Percentiles rank a stretch among this genome's conserved stretches.
These are phyloP conservation scores for Centropyge bicolor DNA, from an alignment of 2,797 vertebrate genomes.

Conservation along the genomic window DNA sequence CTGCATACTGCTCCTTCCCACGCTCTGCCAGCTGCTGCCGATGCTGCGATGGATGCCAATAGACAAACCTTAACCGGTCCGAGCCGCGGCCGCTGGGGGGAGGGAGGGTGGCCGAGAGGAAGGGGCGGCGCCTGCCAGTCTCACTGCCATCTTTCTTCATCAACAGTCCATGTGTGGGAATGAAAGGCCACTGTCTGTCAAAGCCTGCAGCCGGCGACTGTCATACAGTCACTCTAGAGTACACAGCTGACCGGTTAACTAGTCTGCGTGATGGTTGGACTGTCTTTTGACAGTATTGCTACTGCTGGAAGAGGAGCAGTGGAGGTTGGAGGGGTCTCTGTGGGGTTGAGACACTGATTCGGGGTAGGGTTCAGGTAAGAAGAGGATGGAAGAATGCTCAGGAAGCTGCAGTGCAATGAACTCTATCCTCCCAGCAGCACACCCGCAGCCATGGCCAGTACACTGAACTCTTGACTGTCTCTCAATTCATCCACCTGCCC, in stretches of 20 bases:
- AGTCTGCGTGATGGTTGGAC: neutral
- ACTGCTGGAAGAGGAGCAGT: slow-evolving; percentile 4
- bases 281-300: slow-evolving; percentile 18
- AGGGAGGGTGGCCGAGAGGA: slow-evolving; percentile 78
- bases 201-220: slow-evolving; percentile 11
- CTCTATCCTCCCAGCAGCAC: slow-evolving; percentile 89
- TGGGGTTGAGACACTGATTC: slow-evolving; percentile 14
- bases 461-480: slow-evolving; percentile 21
- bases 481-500: slow-evolving; percentile 12
- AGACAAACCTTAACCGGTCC: slow-evolving; percentile 88
- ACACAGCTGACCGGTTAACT: slow-evolving; percentile 4
- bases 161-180: slow-evolving; percentile 82
- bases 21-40: slow-evolving; percentile 80
- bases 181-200: slow-evolving; percentile 29
- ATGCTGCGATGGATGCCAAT: slow-evolving; percentile 74
- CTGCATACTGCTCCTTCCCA: slow-evolving; percentile 95
- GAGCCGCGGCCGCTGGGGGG: slow-evolving; percentile 76
- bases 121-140: slow-evolving; percentile 84
- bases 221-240: slow-evolving; percentile 10
- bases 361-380: slow-evolving; percentile 25
- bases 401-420: slow-evolving; percentile 35
- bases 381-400: slow-evolving; percentile 36
- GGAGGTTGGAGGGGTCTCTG: slow-evolving; percentile 18
- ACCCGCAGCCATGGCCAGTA: slow-evolving; percentile 81
- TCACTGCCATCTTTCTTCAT: slow-evolving; percentile 90